Conservation (phyloP, 2,113 vertebrate species). For the Clupea harengus region DNA sequence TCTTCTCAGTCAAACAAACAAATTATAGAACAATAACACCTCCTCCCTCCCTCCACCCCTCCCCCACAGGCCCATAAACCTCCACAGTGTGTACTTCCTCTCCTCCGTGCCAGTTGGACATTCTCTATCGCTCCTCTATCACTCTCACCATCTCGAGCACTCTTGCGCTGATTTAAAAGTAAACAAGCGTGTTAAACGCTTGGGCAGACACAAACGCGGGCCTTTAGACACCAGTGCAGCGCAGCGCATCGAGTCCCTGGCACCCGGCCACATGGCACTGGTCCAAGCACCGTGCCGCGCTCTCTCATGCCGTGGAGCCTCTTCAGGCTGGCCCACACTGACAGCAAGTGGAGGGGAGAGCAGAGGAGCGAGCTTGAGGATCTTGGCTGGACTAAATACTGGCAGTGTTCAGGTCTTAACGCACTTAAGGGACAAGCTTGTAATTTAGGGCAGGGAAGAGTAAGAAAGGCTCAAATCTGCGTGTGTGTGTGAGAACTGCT, state of each 20-base stretch:
- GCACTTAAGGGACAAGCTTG: background rate
- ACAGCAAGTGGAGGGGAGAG: background rate
- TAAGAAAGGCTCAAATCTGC: background rate
- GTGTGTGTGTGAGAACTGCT: background rate
- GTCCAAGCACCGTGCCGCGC: constrained; percentile 30
- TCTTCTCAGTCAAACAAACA: background rate
- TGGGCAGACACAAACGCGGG: constrained; percentile 31
- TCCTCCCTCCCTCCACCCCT: constrained; percentile 12
- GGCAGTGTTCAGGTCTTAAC: background rate
- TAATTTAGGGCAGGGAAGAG: background rate
- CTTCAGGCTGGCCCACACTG: background rate
- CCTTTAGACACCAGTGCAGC: constrained; percentile 10
- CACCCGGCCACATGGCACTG: constrained; percentile 51
- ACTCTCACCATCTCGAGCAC: background rate
- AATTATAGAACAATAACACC: background rate
- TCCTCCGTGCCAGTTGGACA: background rate
- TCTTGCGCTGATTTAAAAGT: constrained; percentile 54
- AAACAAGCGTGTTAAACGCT: constrained; percentile 57
- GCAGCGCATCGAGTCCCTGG: constrained; percentile 50
- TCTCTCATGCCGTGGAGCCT: background rate
- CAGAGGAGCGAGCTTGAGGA: too few species aligned
- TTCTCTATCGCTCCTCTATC: constrained; percentile 12
- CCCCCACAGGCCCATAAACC: background rate
- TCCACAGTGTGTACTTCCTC: background rate
- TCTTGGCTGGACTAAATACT: too few species aligned